Percentiles rank a stretch among this genome's conserved stretches.
Conservation (phyloP, 2,888 invertebrate species). For the Formica aserva region DNA sequence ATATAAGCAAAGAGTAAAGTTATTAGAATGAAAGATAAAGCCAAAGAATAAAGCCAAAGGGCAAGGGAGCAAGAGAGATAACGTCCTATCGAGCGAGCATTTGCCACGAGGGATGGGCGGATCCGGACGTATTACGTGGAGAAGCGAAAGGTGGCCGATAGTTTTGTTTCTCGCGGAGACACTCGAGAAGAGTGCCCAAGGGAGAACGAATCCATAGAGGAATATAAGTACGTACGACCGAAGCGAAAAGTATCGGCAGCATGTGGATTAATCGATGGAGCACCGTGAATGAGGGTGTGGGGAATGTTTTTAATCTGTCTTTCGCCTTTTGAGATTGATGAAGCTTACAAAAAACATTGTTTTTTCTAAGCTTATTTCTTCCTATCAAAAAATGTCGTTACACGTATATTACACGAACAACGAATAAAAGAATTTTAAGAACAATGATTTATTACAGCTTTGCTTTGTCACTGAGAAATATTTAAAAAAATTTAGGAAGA, state of each 20-base stretch:
- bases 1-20: not conserved
- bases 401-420: not conserved
- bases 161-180: conserved; percentile 10
- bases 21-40: not conserved
- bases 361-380: conserved; percentile 6
- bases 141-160: not conserved
- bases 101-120: not conserved
- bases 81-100: conserved; percentile 39
- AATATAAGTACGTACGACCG: not conserved
- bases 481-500: not conserved
- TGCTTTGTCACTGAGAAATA: not conserved
- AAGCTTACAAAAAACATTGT: too few relatives aligned
- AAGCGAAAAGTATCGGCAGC: conserved; percentile 12
- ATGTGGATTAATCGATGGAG: conserved; percentile 39
- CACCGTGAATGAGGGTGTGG: conserved; percentile 6
- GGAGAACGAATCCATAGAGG: not conserved
- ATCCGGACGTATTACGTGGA: conserved; percentile 4
- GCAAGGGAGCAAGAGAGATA: not conserved
- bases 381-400: not conserved
- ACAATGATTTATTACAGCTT: not conserved
- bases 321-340: conserved; percentile 13
- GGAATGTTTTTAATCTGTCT: conserved; percentile 10
- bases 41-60: not conserved
- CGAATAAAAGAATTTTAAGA: not conserved
- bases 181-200: not conserved